Evolutionary conservation across 2,888 invertebrate genomes (phyloP), one percentile per base, ranked within the genome.

Genomic region (Meghimatium bilineatum): DNA sequence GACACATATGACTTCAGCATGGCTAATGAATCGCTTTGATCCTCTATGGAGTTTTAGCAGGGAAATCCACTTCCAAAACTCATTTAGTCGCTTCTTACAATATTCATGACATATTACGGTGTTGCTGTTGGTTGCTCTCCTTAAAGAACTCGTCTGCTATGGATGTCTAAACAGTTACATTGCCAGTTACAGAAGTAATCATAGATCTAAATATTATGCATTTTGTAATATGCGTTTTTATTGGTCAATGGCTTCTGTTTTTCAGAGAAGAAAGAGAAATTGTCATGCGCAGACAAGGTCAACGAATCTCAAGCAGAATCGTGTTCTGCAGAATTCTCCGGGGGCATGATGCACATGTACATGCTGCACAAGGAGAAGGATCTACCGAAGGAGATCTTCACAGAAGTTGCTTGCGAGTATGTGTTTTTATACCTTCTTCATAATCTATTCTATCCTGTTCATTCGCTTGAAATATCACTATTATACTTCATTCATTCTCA

Each of bases 371-470:
- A 38, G 32, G 52, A 85, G 44, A 56, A 56, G n/a, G 60, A 77
- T 23, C 56, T 38, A 14, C 77, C 84, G 3, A 20, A 52, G 36
- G 56, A 69, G 5, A 34, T 85, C 12, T 67, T 78, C 36, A 71
- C 44, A 23, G 66, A 81, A 44, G 72, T 85, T 3, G 86, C 86
- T 0, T 86, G 86, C 85, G 78, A 79, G 86, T 86, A 75, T 26
- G 81, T 74, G 6, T 26, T 49, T 6, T 14, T 17, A 32, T 32
- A 8, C 12, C 6, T 44, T 12, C 12, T 44, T 44, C 44, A 44
- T 44, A 44, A 44, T 44, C 44, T 44, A 44, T n/a, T n/a, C n/a
- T n/a, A n/a, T n/a, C n/a, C n/a, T n/a, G n/a, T n/a, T n/a, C n/a
- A n/a, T n/a, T n/a, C n/a, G n/a, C n/a, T n/a, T n/a, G n/a, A n/a